Base-by-base conservation (phyloP, 2,888 invertebrate species). In the Nephrocerus scutellatus region DNA sequence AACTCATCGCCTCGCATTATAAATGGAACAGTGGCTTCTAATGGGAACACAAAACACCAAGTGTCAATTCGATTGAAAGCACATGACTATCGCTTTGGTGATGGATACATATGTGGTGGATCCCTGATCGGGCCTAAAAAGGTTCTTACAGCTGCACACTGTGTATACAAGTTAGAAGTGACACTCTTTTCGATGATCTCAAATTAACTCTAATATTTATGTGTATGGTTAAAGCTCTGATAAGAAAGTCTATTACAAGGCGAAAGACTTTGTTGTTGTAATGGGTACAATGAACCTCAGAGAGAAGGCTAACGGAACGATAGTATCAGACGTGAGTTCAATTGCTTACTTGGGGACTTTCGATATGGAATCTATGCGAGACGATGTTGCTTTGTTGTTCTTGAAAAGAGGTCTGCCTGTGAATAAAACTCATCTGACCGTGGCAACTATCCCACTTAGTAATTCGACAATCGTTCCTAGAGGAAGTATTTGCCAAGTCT, bases 141-240 rank as follows among this genome's bases (percentile, higher is more conserved):
- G 47, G 62, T 65, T 3, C 37, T 66, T 7, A 64, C 64, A 10
- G 67, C 65, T 1, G 66, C 65, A 3, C 65, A 65, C 33, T 65
- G 65, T 16, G 44, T 65, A 7, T 65, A 55, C 45, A 55, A 63
- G 63, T 65, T 35, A 60, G 57, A 55, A 23, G 4, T 10, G 6
- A n/a, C 24, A 13, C 5, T 13, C 24, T n/a, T n/a, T n/a, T n/a
- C n/a, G n/a, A n/a, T n/a, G n/a, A n/a, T n/a, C n/a, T n/a, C n/a
- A n/a, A n/a, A n/a, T n/a, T n/a, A n/a, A n/a, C n/a, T n/a, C n/a
- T n/a, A n/a, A n/a, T n/a, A n/a, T n/a, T n/a, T n/a, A n/a, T n/a
- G n/a, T n/a, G n/a, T n/a, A n/a, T n/a, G n/a, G n/a, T n/a, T n/a
- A n/a, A n/a, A 65, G 64, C 41, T 30, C 46, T 7, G 51, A 44